A percentile compares a stretch with the other conserved stretches of the same genome.
phyloP scores from a whole-genome alignment of 2,113 vertebrate species.

The Murina feae region DNA sequence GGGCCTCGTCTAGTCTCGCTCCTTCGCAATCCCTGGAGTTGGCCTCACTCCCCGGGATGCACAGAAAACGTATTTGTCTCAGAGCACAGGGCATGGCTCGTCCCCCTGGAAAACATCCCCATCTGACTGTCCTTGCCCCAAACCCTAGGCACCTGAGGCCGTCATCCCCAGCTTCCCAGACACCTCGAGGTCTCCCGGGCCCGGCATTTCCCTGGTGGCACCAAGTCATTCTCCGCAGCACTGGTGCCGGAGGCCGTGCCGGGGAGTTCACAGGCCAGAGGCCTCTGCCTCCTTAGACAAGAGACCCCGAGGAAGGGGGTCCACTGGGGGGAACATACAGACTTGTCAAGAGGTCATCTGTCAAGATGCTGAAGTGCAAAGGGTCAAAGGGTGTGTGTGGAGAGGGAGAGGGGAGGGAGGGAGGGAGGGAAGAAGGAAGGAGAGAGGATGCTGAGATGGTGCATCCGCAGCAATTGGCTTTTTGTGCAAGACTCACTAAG shows the following conservation, averaged over 20 bases:
- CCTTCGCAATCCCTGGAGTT: background rate
- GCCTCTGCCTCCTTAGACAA: background rate
- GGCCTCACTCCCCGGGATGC: rapidly evolving
- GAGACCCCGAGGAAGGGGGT: background rate
- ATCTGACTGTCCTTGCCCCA: background rate
- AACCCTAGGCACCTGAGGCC: background rate
- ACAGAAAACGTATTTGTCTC: background rate
- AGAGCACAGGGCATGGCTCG: background rate
- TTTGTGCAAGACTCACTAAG: background rate
- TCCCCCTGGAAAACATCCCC: background rate
- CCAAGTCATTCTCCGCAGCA: background rate
- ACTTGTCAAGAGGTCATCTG: background rate
- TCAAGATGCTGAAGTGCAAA: background rate
- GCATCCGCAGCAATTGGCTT: background rate
- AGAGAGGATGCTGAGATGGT: background rate
- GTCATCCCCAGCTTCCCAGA: background rate
- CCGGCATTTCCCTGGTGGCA: background rate
- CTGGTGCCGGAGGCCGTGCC: background rate
- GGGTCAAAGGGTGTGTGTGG: background rate
- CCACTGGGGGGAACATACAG: background rate
- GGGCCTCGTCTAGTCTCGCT: rapidly evolving
- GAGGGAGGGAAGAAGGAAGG: background rate
- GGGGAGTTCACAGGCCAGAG: background rate
- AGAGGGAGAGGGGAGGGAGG: background rate
- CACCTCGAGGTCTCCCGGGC: background rate